Base-by-base conservation (phyloP, 1,140 invertebrate genomes). In the Muscidifurax raptorellus region DNA sequence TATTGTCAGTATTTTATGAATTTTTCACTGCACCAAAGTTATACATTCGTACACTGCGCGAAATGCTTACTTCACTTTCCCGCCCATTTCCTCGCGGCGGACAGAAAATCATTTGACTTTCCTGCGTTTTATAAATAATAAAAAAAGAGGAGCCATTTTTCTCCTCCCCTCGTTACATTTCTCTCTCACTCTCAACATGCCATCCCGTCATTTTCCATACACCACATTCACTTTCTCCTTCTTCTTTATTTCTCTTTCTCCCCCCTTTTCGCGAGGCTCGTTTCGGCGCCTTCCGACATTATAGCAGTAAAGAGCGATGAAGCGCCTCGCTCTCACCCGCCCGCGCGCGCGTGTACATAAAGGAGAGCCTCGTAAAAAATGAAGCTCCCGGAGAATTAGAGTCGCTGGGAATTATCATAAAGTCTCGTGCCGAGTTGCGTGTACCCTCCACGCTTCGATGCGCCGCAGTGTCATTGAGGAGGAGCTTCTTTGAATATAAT, bases 331-430 rank as follows among this genome's bases (percentile, higher is more conserved):
- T 22, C n/a, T n/a, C n/a, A n/a, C n/a, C n/a, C n/a, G n/a, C n/a
- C n/a, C 22, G 64, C 64, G 6, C 66, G 27, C 66, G 66, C 66
- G 3, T 12, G 13, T 69, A 69, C 66, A 69, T 69, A 69, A 69
- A 69, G 52, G 36, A 28, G 40, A 25, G 18, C 52, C 36, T 15
- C 36, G 67, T 30, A 44, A 74, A 69, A 66, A 80, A 75, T 40
- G 40, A 40, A 32, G 30, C 52, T 72, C 52, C 40, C 27, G 66
- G 18, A 66, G 85, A 88, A 87, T 89, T 88, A 86, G 80, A 83
- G 47, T 83, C 80, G 12, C 80, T 36, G 27, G 77, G 69, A 88
- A 89, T 89, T 88, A 88, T 89, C 88, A 85, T 87, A 89, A 89
- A 88, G 86, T 88, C 86, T 86, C 79, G 59, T 82, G 80, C 79